Evolutionary conservation across 2,113 vertebrate species (phyloP).

Genomic region (Phaetusa simplex): DNA sequence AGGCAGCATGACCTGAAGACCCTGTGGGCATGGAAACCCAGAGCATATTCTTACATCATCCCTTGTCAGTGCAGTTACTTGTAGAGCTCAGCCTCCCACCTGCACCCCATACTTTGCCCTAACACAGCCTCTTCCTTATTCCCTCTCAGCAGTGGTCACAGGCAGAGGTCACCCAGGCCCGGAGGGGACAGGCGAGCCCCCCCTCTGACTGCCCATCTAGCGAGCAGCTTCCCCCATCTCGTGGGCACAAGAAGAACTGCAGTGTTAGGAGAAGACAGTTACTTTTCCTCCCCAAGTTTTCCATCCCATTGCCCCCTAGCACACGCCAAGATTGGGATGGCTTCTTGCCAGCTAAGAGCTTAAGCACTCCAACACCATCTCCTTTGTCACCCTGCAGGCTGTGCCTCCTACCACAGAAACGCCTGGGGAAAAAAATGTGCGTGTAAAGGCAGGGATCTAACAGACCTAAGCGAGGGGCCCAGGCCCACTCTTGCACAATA

Average conservation of each 20-base stretch:
- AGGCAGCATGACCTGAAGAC: neutral
- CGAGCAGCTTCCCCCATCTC: constrained; percentile 34
- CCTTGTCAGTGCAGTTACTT: neutral
- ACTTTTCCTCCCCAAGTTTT: constrained; percentile 37
- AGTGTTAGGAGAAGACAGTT: neutral
- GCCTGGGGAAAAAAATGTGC: neutral
- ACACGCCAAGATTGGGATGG: constrained; percentile 28
- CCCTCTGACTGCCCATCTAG: neutral
- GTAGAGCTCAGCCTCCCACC: neutral
- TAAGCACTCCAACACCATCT: constrained; percentile 30
- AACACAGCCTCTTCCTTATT: neutral
- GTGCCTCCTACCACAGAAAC: constrained; percentile 31
- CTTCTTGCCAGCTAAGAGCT: constrained; percentile 48
- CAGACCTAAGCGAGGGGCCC: neutral
- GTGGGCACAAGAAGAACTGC: constrained; percentile 50
- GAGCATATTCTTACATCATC: neutral
- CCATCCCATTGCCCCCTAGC: neutral
- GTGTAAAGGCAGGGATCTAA: neutral
- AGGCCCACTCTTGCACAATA: neutral
- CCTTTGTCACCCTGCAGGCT: constrained; percentile 51
- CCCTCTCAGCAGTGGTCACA: neutral
- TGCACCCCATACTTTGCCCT: neutral
- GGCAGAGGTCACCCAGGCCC: neutral
- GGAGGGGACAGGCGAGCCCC: neutral
- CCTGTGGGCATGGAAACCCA: neutral